Base-by-base conservation (phyloP, 2,113 vertebrate genomes). In the Campylomormyrus tamandua region DNA sequence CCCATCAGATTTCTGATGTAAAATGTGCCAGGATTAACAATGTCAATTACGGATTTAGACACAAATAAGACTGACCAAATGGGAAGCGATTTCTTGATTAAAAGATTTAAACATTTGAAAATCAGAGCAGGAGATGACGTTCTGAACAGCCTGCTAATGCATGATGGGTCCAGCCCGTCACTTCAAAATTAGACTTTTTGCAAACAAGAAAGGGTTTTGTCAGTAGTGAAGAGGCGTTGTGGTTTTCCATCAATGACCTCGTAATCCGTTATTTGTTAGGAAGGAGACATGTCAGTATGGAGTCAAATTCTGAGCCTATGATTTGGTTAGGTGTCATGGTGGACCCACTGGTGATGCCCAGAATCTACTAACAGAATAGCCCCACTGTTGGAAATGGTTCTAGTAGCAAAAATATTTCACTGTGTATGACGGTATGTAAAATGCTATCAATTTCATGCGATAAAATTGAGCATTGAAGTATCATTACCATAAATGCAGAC, bases 401-500 rank as follows among this genome's bases (percentile, higher is more conserved):
- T 52, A 31, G 8, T 3, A 45, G 53, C 56, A 52, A 62, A 45
- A 89, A 84, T 48, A 80, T 31, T 8, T 27, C 31, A 85, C 5
- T 46, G 24, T 53, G n/a, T 74, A 74, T 27, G 24, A 46, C 39
- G n/a, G 45, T 66, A 89, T 91, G 88, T 90, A 90, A 93, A 93
- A 93, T 90, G 92, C 89, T 92, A 93, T 94, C 92, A 39, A 93
- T 95, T 94, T 90, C 92, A 93, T 92, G 93, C 91, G 94, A 93
- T 95, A 89, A 94, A 95, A 92, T 93, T 90, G 91, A 91, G 89
- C 91, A 90, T 90, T 46, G 90, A 90, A 91, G 94, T 91, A 90
- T 94, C 93, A 94, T 95, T 95, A 95, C 91, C 92, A 91, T 95
- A 92, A 93, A 92, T 90, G 91, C 94, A 94, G 94, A 95, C 95